Evolutionary conservation across 1,140 invertebrate species (phyloP), one percentile per base, ranked within the genome.

Genomic region (Leucophenga varia): DNA sequence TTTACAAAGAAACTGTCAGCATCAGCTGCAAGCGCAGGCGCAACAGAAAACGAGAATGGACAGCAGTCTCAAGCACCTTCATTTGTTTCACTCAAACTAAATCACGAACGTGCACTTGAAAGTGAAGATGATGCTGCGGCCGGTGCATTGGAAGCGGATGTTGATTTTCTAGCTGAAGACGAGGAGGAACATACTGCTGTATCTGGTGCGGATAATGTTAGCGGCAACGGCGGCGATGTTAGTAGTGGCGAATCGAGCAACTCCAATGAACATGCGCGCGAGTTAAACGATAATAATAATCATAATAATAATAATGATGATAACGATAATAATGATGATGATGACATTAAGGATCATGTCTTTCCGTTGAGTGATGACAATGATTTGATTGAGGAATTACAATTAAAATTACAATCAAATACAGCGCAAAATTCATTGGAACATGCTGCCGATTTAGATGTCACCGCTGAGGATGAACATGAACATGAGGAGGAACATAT

Each of bases 91-190:
- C 57, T 71, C 25, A 73, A 73, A 40, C 49, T 73, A 13, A 67
- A 73, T 57, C 70, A 73, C 13, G 70, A 73, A 21, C 64, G 68
- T 17, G 59, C 64, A 22, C 55, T 68, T 39, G 54, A 42, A n/a
- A n/a, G n/a, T 9, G 13, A 16, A 10, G 25, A 5, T 14, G 35
- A 5, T 3, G 3, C n/a, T 36, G 12, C 3, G 3, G 28, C 7
- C 17, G 64, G 60, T 32, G 59, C 54, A 32, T 59, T 8, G 25
- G 12, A 30, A 30, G 18, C 37, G 7, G 31, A 52, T 13, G 32
- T 14, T 9, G 32, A 47, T 13, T 32, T 32, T 30, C 14, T 40
- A n/a, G 40, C 35, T 36, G 14, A 32, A n/a, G 54, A 54, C 5
- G 50, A 45, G 40, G 63, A 59, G 2, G 63, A 69, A 10, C 64